These are phyloP conservation scores for Ceuthmochares aereus DNA, from an alignment of 2,113 vertebrate genomes.

Conservation along the genomic window DNA sequence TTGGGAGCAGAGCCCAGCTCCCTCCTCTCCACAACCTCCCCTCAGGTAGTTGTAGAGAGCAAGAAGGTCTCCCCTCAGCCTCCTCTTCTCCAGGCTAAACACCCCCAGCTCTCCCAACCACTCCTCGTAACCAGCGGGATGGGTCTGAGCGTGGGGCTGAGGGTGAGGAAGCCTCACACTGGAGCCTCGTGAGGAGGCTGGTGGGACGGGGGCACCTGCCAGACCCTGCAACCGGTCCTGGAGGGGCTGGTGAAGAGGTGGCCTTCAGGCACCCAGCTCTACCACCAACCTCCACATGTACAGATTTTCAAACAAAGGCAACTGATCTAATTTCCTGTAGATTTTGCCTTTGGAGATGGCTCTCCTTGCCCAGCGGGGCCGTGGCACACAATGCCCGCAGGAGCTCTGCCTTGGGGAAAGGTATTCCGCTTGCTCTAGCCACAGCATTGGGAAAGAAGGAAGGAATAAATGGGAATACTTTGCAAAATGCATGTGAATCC, in stretches of 20 bases:
- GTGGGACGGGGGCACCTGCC: rapidly evolving
- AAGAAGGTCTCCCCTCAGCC: too few species aligned
- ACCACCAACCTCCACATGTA: rapidly evolving
- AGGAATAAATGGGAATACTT: not conserved
- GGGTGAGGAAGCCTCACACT: too few species aligned
- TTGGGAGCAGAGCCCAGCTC: too few species aligned
- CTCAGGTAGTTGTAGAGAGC: too few species aligned
- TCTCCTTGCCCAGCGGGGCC: rapidly evolving
- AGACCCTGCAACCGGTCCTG: rapidly evolving
- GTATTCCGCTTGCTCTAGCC: rapidly evolving
- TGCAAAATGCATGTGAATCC: not conserved
- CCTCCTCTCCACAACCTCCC: too few species aligned
- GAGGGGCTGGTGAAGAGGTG: not conserved
- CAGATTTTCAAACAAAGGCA: not conserved
- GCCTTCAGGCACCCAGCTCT: not conserved
- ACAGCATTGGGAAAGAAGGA: rapidly evolving
- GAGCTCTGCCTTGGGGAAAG: not conserved
- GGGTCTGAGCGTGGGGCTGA: rapidly evolving
- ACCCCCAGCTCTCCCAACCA: too few species aligned
- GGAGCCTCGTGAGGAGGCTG: not conserved
- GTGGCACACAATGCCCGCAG: rapidly evolving
- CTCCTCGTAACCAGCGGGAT: not conserved
- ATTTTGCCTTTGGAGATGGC: not conserved
- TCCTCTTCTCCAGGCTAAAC: too few species aligned
- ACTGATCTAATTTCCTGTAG: rapidly evolving